Percentiles rank a stretch among this genome's conserved stretches.
Conservation (phyloP, 2,113 vertebrate species). For the Chionis minor region DNA sequence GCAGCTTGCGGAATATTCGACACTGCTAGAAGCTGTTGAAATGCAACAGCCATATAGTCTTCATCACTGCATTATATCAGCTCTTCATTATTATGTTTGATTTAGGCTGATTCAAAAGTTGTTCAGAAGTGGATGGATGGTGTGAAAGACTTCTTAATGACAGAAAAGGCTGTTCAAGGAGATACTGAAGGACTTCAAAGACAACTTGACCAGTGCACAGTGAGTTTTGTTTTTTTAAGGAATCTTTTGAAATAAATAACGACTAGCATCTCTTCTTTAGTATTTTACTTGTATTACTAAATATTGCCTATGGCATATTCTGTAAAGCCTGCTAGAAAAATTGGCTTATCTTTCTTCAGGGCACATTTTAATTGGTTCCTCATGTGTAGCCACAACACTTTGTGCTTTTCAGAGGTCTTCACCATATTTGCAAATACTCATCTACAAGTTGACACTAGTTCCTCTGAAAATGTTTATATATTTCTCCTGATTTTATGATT, state of each 20-base stretch:
- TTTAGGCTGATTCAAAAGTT: constrained; percentile 80
- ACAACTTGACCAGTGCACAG: constrained; percentile 88
- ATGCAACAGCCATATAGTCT: not conserved
- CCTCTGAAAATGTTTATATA: not conserved
- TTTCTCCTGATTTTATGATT: not conserved
- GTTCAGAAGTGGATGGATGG: constrained; percentile 85
- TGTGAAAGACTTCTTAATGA: constrained; percentile 83
- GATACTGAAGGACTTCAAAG: constrained; percentile 78
- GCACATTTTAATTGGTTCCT: not conserved
- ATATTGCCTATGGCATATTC: not conserved
- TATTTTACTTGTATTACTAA: constrained; percentile 4
- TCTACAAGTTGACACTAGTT: not conserved
- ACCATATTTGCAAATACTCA: not conserved
- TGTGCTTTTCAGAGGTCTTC: not conserved
- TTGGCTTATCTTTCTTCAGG: not conserved
- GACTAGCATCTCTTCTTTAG: not conserved
- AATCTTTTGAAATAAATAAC: not conserved
- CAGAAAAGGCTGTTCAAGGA: constrained; percentile 74
- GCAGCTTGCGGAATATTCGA: not conserved
- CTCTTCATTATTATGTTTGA: not conserved
- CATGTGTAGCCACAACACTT: not conserved
- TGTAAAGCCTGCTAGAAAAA: not conserved
- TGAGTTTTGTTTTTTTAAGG: constrained; percentile 62
- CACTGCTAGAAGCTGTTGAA: not conserved
- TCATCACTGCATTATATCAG: not conserved